Evolutionary conservation across 2,888 invertebrate genomes (phyloP).

Genomic region (Rhaphigaster nebulosa): DNA sequence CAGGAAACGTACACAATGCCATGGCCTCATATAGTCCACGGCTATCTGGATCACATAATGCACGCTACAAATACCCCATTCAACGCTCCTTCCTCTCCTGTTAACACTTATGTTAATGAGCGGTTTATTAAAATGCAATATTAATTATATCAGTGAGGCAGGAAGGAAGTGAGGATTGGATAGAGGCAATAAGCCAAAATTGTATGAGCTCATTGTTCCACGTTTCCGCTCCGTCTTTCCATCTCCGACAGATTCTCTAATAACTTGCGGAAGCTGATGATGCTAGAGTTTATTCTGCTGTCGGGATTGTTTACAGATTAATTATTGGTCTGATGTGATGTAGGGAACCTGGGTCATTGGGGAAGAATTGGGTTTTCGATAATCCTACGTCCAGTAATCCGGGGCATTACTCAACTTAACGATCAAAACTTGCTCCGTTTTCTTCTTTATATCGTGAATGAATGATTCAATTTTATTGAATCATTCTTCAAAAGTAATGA

Average conservation of each 20-base stretch:
- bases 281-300: background rate
- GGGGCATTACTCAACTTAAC: too few species aligned
- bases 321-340: too few species aligned
- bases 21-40: background rate
- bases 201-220: slow-evolving; percentile 12
- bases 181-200: slow-evolving; percentile 34
- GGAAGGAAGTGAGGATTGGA: slow-evolving; percentile 44
- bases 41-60: slow-evolving; percentile 45
- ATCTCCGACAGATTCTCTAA: slow-evolving; percentile 11
- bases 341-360: too few species aligned
- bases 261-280: background rate
- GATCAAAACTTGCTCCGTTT: too few species aligned
- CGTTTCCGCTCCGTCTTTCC: background rate
- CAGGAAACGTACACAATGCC: background rate
- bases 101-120: slow-evolving; percentile 45
- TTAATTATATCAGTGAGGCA: slow-evolving; percentile 23
- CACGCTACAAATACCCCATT: slow-evolving; percentile 46
- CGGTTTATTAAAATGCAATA: slow-evolving; percentile 44
- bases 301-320: background rate
- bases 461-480: too few species aligned
- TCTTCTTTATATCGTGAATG: too few species aligned
- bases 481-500: too few species aligned
- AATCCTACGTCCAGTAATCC: too few species aligned
- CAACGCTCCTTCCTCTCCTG: background rate
- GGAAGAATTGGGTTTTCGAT: too few species aligned